A percentile compares a stretch with the other conserved stretches of the same genome.
These are phyloP conservation scores for Hystrix cristata DNA, from an alignment of 2,113 vertebrate species.

Conservation along the genomic window DNA sequence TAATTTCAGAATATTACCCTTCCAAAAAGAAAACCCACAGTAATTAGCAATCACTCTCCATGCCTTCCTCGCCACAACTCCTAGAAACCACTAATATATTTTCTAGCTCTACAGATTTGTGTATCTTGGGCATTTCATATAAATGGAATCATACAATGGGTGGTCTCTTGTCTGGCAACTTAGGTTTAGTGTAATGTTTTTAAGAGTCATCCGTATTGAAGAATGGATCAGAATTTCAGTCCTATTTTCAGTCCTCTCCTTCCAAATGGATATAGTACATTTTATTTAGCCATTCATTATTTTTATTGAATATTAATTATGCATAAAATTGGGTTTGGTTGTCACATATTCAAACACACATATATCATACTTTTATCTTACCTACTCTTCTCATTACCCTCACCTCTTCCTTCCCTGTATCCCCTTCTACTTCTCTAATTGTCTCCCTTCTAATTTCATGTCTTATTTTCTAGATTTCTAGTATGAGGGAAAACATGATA, in stretches of 20 bases:
- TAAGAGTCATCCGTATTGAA: not conserved
- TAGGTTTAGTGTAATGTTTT: not conserved
- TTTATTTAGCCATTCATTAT: not conserved
- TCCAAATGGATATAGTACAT: not conserved
- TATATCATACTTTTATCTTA: not conserved
- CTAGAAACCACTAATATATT: not conserved
- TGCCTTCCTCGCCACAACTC: not conserved
- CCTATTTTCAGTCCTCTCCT: not conserved
- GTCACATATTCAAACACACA: not conserved
- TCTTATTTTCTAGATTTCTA: not conserved
- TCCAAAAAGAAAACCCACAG: not conserved
- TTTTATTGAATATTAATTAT: not conserved
- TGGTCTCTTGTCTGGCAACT: not conserved
- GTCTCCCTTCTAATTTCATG: not conserved
- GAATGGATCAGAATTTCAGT: not conserved
- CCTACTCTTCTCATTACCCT: not conserved
- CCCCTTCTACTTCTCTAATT: not conserved
- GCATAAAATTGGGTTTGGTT: not conserved
- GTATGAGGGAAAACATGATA: accelerated
- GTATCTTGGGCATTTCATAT: not conserved
- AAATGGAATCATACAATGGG: not conserved
- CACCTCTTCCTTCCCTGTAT: not conserved
- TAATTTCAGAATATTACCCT: not conserved
- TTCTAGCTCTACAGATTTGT: not conserved
- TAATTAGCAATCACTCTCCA: not conserved